These are phyloP conservation scores for Osmoderma eremita DNA, from an alignment of 2,888 invertebrate genomes.

Conservation along the genomic window DNA sequence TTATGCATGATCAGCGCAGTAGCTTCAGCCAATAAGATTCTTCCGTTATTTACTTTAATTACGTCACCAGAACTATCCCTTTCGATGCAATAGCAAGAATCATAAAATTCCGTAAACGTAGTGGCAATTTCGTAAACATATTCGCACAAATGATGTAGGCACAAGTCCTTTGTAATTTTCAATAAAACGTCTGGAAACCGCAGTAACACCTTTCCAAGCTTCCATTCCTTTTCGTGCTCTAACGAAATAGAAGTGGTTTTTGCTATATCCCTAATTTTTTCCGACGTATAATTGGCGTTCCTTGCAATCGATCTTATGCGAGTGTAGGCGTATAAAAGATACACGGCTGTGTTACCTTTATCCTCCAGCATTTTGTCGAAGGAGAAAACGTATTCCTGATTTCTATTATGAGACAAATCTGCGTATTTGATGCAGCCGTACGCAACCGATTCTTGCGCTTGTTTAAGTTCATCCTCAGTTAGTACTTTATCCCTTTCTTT, in stretches of 20 bases:
- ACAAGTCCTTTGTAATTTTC: slow-evolving; percentile 83
- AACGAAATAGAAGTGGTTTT: slow-evolving; percentile 73
- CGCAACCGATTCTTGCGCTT: slow-evolving; percentile 91
- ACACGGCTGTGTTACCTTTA: slow-evolving; percentile 98
- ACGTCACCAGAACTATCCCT: slow-evolving; percentile 86
- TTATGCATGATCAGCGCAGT: slow-evolving; percentile 88
- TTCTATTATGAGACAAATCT: slow-evolving; percentile 92
- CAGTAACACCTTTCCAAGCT: slow-evolving; percentile 86
- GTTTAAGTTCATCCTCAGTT: slow-evolving; percentile 79
- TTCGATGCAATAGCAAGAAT: slow-evolving; percentile 96
- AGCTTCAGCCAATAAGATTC: slow-evolving; percentile 91
- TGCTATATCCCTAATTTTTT: slow-evolving; percentile 71
- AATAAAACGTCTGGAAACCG: slow-evolving; percentile 89
- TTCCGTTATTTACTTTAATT: slow-evolving; percentile 82
- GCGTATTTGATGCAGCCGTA: slow-evolving; percentile 99
- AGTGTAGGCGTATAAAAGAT: slow-evolving; percentile 93
- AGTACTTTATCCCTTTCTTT: slow-evolving; percentile 88
- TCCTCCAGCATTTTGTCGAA: slow-evolving; percentile 99
- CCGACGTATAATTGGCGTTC: slow-evolving; percentile 74
- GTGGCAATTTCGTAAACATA: slow-evolving; percentile 95
- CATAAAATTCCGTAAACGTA: slow-evolving; percentile 96
- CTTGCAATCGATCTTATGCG: slow-evolving; percentile 92
- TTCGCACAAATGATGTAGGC: slow-evolving; percentile 90
- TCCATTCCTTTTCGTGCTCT: slow-evolving; percentile 93
- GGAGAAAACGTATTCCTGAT: slow-evolving; percentile 96